Base-by-base conservation (phyloP, 2,797 vertebrate genomes). In the Syngnathus rostellatus region DNA sequence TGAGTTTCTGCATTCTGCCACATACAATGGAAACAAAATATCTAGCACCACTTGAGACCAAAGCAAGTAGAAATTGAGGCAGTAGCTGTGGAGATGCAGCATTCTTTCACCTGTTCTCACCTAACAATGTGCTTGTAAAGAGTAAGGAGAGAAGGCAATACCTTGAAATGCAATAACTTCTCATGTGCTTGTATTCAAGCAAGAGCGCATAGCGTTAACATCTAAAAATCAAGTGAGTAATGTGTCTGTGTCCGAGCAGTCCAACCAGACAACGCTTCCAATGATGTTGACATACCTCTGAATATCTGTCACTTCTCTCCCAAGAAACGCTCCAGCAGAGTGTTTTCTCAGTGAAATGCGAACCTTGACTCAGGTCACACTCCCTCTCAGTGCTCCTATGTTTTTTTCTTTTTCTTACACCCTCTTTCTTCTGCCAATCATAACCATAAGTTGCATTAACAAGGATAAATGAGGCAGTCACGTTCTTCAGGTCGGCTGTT, bases 341-440 rank as follows among this genome's bases (percentile, higher is more conserved):
- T 87, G 82, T 87, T 85, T 82, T 85, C 50, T 62, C 73, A 82
- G 69, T 64, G 83, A 85, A 86, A 85, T 21, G 41, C 43, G 72
- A 87, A 81, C 73, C 78, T 71, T 59, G 9, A 71, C 69, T 81
- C 72, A 39, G 83, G 77, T 83, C 84, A 74, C 75, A 60, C 70
- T 78, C 74, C 31, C 70, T 74, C 75, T 77, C 74, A 79, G 68
- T 73, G 68, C 74, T 76, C 61, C 66, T 77, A 76, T 78, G 64
- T 61, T 55, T 58, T 75, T 62, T 68, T n/a, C n/a, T n/a, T n/a
- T 68, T 62, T 66, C 68, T 68, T 57, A 54, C 11, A 51, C 74
- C 63, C 61, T 48, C 40, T 68, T 72, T 73, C 72, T 75, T 70
- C 77, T 70, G 72, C 83, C 82, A 82, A 10, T 85, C 81, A 81